Evolutionary conservation across 2,113 vertebrate genomes (phyloP).

Genomic region (Ceratotherium simum): DNA sequence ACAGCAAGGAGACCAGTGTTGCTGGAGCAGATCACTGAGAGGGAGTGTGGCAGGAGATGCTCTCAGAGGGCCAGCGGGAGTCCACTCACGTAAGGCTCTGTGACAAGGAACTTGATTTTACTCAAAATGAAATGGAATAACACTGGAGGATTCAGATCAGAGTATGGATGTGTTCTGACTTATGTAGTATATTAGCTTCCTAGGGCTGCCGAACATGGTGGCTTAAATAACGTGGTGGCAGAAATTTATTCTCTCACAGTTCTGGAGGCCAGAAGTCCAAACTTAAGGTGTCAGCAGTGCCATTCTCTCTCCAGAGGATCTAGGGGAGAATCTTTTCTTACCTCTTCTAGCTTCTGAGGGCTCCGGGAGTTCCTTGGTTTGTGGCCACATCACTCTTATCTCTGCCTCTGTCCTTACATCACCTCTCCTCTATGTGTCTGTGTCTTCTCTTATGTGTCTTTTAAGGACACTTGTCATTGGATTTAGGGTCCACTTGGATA

Average conservation of each 20-base stretch:
- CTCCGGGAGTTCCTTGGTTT: neutral
- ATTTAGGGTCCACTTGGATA: neutral
- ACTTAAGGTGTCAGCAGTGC: neutral
- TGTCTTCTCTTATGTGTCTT: neutral
- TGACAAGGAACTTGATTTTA: neutral
- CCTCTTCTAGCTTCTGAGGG: neutral
- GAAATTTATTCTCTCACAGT: neutral
- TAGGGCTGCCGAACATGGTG: neutral
- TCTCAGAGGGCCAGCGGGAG: no score
- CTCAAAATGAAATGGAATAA: neutral
- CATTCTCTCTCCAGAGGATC: fast-evolving
- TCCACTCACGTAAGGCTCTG: fast-evolving
- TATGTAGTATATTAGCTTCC: neutral
- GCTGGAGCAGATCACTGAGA: neutral
- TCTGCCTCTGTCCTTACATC: neutral
- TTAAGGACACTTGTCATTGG: neutral
- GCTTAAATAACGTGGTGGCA: neutral
- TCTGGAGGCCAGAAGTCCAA: neutral
- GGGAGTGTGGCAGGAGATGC: neutral
- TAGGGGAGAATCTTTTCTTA: neutral
- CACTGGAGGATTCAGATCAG: neutral
- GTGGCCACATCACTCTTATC: fast-evolving
- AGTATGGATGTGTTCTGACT: neutral
- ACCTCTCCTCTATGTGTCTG: neutral
- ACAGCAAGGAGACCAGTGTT: neutral